Evolutionary conservation across 2,797 vertebrate genomes (phyloP).

Genomic region (Pachyuromys duprasi): DNA sequence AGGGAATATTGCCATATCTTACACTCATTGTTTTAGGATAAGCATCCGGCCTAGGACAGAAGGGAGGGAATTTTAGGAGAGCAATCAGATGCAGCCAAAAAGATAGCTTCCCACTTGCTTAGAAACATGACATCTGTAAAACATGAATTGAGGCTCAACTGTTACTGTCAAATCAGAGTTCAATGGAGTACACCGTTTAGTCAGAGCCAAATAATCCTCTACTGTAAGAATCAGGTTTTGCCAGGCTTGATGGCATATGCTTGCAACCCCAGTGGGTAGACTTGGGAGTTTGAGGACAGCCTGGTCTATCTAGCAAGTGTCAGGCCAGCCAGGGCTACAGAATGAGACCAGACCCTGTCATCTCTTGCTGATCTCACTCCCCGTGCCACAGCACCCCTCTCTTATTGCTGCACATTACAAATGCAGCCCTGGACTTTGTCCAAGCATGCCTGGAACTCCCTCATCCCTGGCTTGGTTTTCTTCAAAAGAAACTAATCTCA

Average conservation of each 20-base stretch:
- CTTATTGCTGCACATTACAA: not conserved
- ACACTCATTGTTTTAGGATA: not conserved
- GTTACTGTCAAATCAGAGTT: conserved; percentile 28
- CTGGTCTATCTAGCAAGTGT: not conserved
- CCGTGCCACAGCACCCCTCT: not conserved
- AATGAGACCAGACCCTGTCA: not conserved
- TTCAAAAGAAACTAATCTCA: not conserved
- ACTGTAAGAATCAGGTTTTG: not conserved
- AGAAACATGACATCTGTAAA: not conserved
- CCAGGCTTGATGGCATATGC: not conserved
- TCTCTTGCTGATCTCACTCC: rapidly evolving
- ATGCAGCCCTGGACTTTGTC: rapidly evolving
- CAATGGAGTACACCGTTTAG: not conserved
- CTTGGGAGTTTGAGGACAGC: not conserved
- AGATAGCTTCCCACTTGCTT: not conserved
- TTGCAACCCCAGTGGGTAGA: not conserved
- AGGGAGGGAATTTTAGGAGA: not conserved
- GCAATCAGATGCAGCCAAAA: not conserved
- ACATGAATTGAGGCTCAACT: not conserved
- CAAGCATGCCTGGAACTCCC: rapidly evolving
- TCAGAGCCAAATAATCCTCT: not conserved
- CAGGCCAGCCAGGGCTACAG: not conserved
- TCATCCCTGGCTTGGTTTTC: rapidly evolving
- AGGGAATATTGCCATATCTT: conserved; percentile 39
- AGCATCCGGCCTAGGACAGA: not conserved